These are phyloP conservation scores for Pelusios castaneus DNA, from an alignment of 2,113 vertebrate genomes.

Conservation along the genomic window DNA sequence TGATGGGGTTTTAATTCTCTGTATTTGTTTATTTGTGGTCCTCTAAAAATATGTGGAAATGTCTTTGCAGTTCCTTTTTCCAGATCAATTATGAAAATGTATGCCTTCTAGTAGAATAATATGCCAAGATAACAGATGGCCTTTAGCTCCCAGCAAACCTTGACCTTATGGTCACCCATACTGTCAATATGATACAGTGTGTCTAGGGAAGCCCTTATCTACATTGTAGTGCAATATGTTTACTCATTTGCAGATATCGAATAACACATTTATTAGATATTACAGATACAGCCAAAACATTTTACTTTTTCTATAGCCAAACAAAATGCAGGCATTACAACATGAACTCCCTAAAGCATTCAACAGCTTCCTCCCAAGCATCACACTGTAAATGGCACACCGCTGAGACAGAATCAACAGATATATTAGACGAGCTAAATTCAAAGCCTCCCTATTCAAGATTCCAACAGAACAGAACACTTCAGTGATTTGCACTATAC, in stretches of 20 bases:
- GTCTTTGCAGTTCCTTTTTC: slow-evolving; percentile 51
- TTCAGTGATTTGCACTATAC: neutral
- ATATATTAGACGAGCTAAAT: neutral
- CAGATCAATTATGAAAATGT: slow-evolving; percentile 63
- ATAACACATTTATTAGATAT: neutral
- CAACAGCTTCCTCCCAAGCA: neutral
- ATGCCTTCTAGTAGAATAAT: slow-evolving; percentile 37
- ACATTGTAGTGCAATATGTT: neutral
- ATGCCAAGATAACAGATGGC: slow-evolving; percentile 63
- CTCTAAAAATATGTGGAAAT: neutral
- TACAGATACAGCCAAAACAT: neutral
- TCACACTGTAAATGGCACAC: neutral
- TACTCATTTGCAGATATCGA: neutral
- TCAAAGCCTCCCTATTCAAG: neutral
- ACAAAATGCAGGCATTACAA: neutral
- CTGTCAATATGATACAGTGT: slow-evolving; percentile 45
- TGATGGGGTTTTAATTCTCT: neutral
- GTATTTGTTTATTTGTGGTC: neutral
- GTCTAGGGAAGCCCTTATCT: slow-evolving; percentile 56
- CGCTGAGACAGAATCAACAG: slow-evolving; percentile 16
- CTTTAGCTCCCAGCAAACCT: slow-evolving; percentile 56
- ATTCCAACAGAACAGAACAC: neutral
- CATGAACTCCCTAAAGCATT: slow-evolving; percentile 7
- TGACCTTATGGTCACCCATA: slow-evolving; percentile 60
- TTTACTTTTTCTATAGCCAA: neutral